Evolutionary conservation across 2,113 vertebrate genomes (phyloP), one percentile per base, ranked within the genome.

Genomic region (Spea bombifrons): DNA sequence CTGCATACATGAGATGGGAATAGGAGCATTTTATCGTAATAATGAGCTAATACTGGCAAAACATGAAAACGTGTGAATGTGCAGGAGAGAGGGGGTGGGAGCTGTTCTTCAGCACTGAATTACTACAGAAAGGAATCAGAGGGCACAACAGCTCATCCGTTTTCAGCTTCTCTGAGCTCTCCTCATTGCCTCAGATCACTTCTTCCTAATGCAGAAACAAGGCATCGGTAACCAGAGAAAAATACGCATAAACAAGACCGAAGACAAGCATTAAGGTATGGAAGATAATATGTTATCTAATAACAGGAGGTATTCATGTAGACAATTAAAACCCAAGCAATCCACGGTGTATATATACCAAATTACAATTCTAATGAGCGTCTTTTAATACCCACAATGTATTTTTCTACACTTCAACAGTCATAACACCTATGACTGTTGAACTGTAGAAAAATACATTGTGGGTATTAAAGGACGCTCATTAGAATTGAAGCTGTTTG

Each of bases 121-220:
- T 73, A 49, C 71, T 61, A 80, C 73, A 64, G 78, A 68, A 80
- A 50, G 71, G 8, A 73, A 67, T 61, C 77, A 73, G 77, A 73
- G 63, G 66, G 63, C 70, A 68, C 17, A 65, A 64, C 44, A 17
- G 76, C 76, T 68, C 71, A 74, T 80, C 53, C 49, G 78, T 65
- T 80, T 63, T 46, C 53, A 74, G 71, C 71, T 7, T 80, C 71
- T 74, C 64, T 80, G 43, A 43, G 70, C 49, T 66, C 30, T 30
- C 30, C 30, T 30, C 77, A 55, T 8, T 30, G 71, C 30, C 73
- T 61, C 52, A 74, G 44, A 46, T 59, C 17, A 53, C 16, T 57
- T 61, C 71, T 74, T 65, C 71, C 71, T 80, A 80, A 80, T 80
- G 78, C 71, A 74, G 78, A 71, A 44, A 80, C 64, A 80, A 80